A percentile compares a stretch with the other conserved stretches of the same genome.
Conservation (phyloP, 2,888 invertebrate species). For the Hofmannophila pseudospretella region DNA sequence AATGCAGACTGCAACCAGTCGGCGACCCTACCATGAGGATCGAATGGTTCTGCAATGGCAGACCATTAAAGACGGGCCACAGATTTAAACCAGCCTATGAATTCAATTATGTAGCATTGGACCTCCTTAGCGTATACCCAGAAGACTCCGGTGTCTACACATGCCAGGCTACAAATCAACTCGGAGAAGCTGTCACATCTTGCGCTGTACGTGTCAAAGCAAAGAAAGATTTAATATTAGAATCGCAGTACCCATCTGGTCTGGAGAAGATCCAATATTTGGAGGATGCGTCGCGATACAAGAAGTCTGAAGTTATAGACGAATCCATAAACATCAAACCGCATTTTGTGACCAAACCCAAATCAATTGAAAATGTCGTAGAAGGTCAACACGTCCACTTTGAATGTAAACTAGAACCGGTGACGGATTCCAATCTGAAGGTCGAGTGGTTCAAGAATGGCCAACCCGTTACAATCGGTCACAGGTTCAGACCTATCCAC, state of each 20-base stretch:
- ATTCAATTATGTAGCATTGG: constrained; percentile 97
- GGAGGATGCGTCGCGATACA: constrained; percentile 91
- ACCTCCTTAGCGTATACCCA: constrained; percentile 97
- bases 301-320: constrained; percentile 88
- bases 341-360: constrained; percentile 90
- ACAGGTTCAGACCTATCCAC: constrained; percentile 96
- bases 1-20: constrained; percentile 93
- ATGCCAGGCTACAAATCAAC: constrained; percentile 94
- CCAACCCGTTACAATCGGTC: constrained; percentile 94
- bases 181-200: constrained; percentile 96
- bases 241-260: constrained; percentile 94
- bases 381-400: constrained; percentile 97
- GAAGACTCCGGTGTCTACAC: constrained; percentile 98
- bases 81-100: constrained; percentile 97
- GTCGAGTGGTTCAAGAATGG: constrained; percentile 99
- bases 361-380: constrained; percentile 88
- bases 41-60: constrained; percentile 97
- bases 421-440: constrained; percentile 96
- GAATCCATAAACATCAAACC: constrained; percentile 91
- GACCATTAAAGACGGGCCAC: constrained; percentile 93
- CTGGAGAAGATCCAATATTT: constrained; percentile 94
- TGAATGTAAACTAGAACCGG: constrained; percentile 97
- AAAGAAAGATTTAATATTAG: constrained; percentile 91
- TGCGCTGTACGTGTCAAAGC: constrained; percentile 93
- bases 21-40: constrained; percentile 95